Evolutionary conservation across 2,113 vertebrate genomes (phyloP), one percentile per base, ranked within the genome.

Genomic region (Procavia capensis): DNA sequence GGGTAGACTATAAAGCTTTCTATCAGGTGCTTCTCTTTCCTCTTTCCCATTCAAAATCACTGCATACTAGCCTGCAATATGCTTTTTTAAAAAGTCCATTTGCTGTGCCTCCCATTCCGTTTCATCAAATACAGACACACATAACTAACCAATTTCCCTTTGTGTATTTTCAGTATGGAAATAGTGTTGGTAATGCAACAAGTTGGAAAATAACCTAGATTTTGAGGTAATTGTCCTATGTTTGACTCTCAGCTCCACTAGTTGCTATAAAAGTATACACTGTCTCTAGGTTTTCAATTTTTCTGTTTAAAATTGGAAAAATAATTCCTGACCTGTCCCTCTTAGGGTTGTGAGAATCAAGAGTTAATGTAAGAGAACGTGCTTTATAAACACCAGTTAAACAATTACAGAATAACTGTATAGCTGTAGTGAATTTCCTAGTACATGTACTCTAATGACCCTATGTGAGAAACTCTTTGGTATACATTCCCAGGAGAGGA

Each of bases 291-390:
- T 45, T 93, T 10, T 88, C 74, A 82, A 43, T 88, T 84, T 39
- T 84, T 68, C 31, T 84, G 41, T 94, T 94, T 89, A 90, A 90
- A 90, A 36, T 36, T n/a, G 39, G 89, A 92, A 59, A 41, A 85
- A 45, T 76, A 45, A 63, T 84, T 25, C 27, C 25, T 59, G 31
- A 27, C 59, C 10, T 93, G 7, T 14, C 22, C 25, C 27, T 92
- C 27, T 54, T 16, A 72, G 7, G 8, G 6, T 31, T 78, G 39
- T 87, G 34, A 79, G 20, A 95, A 80, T 27, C 8, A 8, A 9
- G 5, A 64, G 2, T 61, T 57, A 45, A 50, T 36, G 17, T 43
- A 61, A 85, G 5, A 81, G 31, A 89, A 36, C 8, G 9, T 81
- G 24, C 7, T 79, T 85, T 85, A 54, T 61, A 39, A 6, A 70